phyloP scores from a whole-genome alignment of 2,113 vertebrate species.

The Dromiciops gliroides region DNA sequence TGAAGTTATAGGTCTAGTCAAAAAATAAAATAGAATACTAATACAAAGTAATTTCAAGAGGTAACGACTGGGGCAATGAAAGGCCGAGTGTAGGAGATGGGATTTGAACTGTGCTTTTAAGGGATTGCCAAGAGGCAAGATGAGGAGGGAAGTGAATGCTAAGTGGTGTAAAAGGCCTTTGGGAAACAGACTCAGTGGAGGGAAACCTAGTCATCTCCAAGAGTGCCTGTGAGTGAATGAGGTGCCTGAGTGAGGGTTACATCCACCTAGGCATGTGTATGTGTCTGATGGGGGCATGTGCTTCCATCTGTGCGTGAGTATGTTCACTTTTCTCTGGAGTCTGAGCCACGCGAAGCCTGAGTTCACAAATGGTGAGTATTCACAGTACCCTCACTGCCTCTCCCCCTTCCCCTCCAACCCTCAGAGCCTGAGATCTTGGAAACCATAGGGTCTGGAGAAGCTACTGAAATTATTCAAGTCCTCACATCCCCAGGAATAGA shows the following conservation, averaged over 20 bases:
- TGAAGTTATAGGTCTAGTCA: background rate
- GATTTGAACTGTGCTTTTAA: background rate
- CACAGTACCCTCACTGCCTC: slow-evolving; percentile 25
- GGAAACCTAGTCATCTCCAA: background rate
- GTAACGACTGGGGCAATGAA: background rate
- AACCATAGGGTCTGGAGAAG: background rate
- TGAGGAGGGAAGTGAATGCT: background rate
- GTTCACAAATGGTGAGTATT: slow-evolving; percentile 72
- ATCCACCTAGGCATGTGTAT: background rate
- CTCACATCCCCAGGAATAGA: background rate
- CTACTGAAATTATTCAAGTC: background rate
- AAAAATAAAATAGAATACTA: background rate
- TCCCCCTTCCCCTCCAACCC: background rate
- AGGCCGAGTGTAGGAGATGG: background rate
- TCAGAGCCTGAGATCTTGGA: background rate
- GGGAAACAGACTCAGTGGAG: background rate
- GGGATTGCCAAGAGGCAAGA: background rate
- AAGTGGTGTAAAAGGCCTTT: background rate
- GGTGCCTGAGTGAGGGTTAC: background rate
- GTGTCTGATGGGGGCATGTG: slow-evolving; percentile 13
- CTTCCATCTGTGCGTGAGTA: slow-evolving; percentile 43
- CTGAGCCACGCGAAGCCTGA: slow-evolving; percentile 26
- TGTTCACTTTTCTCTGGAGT: slow-evolving; percentile 59
- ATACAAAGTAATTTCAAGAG: background rate
- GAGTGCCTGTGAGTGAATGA: too few relatives aligned